phyloP scores from a whole-genome alignment of 2,797 vertebrate species.

The Selene dorsalis region DNA sequence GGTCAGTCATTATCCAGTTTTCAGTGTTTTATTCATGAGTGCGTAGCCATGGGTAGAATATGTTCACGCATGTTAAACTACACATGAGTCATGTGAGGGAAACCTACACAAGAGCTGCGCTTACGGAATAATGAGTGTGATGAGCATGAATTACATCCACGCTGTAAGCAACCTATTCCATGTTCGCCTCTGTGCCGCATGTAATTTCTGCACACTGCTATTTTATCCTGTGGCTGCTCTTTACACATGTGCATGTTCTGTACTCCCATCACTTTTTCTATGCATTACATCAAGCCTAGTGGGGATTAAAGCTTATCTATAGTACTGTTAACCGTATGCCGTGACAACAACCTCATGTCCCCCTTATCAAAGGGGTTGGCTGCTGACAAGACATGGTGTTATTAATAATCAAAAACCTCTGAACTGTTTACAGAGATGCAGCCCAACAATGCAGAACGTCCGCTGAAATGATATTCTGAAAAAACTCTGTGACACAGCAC shows the following conservation, averaged over 20 bases:
- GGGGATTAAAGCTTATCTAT: conserved; percentile 79
- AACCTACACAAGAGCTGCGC: conserved; percentile 26
- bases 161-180: conserved; percentile 15
- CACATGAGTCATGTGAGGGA: conserved; percentile 46
- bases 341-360: conserved; percentile 72
- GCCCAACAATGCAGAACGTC: conserved; percentile 34
- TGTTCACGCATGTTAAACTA: conserved; percentile 47
- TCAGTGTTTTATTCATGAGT: conserved; percentile 56
- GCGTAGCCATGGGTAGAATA: conserved; percentile 36
- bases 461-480: conserved; percentile 4
- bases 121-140: conserved; percentile 45
- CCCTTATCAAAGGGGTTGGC: conserved; percentile 73
- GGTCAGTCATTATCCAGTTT: conserved; percentile 38
- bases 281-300: conserved; percentile 69
- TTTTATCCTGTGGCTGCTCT: conserved; percentile 39
- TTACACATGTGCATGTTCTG: conserved; percentile 50
- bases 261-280: conserved; percentile 62
- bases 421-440: conserved; percentile 47
- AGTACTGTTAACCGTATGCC: conserved; percentile 64
- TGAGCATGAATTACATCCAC: conserved; percentile 44
- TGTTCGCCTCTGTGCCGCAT: conserved; percentile 25
- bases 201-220: conserved; percentile 17
- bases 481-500: conserved; percentile 7
- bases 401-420: conserved; percentile 70
- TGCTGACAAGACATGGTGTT: conserved; percentile 61